Conservation (phyloP, 1,140 invertebrate genomes). For the Lasioglossum albipes region DNA sequence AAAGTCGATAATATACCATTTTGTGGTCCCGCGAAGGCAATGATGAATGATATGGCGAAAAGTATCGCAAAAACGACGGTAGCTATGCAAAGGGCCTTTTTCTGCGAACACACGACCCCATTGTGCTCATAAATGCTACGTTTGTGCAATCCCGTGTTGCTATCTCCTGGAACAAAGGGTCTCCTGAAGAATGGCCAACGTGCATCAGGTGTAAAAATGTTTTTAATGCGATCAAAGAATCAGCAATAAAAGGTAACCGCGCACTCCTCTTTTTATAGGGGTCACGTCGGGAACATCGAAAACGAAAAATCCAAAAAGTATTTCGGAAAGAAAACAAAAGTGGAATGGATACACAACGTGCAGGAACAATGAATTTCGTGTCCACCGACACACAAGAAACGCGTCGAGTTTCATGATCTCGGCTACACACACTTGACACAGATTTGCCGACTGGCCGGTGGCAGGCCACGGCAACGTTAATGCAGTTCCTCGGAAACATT, state of each 20-base stretch:
- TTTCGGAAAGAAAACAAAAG: not conserved
- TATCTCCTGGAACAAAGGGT: constrained; percentile 83
- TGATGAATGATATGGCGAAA: constrained; percentile 90
- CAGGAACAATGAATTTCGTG: not conserved
- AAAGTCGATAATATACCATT: constrained; percentile 78
- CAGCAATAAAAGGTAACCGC: too few species aligned
- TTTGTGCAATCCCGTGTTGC: constrained; percentile 85
- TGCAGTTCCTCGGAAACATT: constrained; percentile 16
- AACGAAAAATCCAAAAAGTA: not conserved
- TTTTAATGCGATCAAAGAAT: not conserved
- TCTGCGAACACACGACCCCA: constrained; percentile 92
- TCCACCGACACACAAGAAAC: constrained; percentile 45
- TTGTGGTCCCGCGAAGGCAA: constrained; percentile 93
- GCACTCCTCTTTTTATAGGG: not conserved
- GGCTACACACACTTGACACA: constrained; percentile 69
- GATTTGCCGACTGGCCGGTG: constrained; percentile 58
- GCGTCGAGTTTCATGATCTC: constrained; percentile 66
- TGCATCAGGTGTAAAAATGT: not conserved
- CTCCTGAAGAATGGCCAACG: constrained; percentile 21
- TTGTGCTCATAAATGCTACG: constrained; percentile 87
- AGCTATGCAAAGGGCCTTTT: constrained; percentile 89
- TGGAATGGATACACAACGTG: not conserved
- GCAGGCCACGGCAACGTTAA: constrained; percentile 47
- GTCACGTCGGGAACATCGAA: not conserved
- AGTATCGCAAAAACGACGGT: constrained; percentile 88